A percentile compares a stretch with the other conserved stretches of the same genome.
These are phyloP conservation scores for Apamea crenata DNA, from an alignment of 2,888 invertebrate genomes.

Conservation along the genomic window DNA sequence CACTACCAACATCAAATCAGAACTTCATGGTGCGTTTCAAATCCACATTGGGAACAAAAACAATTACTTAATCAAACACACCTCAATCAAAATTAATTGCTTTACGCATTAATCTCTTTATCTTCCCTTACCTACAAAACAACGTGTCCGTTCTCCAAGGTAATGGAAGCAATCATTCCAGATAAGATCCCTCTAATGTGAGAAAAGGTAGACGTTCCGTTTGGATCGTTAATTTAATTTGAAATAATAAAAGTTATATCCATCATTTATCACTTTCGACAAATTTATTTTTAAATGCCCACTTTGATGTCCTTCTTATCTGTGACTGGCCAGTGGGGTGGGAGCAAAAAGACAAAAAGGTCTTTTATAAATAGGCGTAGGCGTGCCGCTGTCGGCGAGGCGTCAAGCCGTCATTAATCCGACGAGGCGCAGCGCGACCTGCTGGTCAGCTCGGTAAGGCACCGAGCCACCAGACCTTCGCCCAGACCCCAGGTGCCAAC, in stretches of 20 bases:
- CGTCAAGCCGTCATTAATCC: constrained; percentile 78
- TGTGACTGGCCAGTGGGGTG: constrained; percentile 81
- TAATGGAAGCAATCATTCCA: constrained; percentile 90
- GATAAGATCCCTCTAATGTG: constrained; percentile 90
- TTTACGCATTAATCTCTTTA: constrained; percentile 90
- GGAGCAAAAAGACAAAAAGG: constrained; percentile 80
- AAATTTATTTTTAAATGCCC: constrained; percentile 90
- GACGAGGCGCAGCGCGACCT: constrained; percentile 52
- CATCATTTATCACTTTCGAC: constrained; percentile 90
- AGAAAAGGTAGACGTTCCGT: constrained; percentile 88
- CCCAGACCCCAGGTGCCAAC: not conserved
- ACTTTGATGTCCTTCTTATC: constrained; percentile 86
- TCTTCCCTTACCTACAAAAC: constrained; percentile 87
- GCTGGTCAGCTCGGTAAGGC: constrained; percentile 36
- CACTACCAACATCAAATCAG: constrained; percentile 69
- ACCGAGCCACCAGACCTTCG: not conserved
- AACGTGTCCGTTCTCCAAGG: constrained; percentile 87
- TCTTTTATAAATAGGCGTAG: constrained; percentile 83
- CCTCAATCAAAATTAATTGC: constrained; percentile 90
- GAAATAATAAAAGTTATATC: constrained; percentile 90
- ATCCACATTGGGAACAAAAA: constrained; percentile 87
- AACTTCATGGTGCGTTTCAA: constrained; percentile 80
- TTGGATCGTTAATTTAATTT: constrained; percentile 90
- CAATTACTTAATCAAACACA: constrained; percentile 90
- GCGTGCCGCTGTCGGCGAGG: constrained; percentile 81